These are phyloP conservation scores for Crocuta crocuta DNA, from an alignment of 2,113 vertebrate species.

Conservation along the genomic window DNA sequence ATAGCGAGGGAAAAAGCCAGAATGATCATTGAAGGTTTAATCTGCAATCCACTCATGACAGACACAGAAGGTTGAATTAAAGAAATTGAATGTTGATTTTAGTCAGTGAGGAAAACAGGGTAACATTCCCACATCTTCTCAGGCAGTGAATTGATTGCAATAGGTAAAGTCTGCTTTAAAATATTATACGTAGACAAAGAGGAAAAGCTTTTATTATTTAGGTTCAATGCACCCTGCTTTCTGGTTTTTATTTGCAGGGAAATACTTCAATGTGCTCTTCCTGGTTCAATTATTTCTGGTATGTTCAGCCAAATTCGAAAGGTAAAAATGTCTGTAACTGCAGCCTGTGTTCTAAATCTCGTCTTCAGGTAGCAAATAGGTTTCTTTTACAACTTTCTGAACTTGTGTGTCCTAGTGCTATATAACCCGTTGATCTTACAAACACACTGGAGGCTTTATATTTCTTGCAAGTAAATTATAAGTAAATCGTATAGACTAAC, in stretches of 20 bases:
- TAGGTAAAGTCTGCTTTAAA: background rate
- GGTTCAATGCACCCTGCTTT: background rate
- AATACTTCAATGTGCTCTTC: background rate
- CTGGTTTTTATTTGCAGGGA: background rate
- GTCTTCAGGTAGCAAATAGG: background rate
- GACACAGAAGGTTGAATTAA: too few species aligned
- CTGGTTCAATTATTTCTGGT: background rate
- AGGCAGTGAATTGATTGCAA: background rate
- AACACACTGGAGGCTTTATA: background rate
- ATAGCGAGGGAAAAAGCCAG: fast-evolving
- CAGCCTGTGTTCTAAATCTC: background rate
- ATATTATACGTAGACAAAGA: background rate
- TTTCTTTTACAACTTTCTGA: background rate
- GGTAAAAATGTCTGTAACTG: background rate
- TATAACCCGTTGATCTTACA: background rate
- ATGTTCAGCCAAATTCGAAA: background rate
- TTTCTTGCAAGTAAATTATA: slow-evolving; percentile 43
- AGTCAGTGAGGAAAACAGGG: background rate
- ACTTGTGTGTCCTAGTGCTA: background rate
- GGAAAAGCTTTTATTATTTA: background rate
- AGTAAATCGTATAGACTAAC: background rate
- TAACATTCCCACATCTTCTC: background rate
- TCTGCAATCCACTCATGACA: fast-evolving
- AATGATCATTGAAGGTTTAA: fast-evolving
- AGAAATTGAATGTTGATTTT: background rate